These are phyloP conservation scores for Bembecia ichneumoniformis DNA, from an alignment of 2,888 invertebrate genomes.

Conservation along the genomic window DNA sequence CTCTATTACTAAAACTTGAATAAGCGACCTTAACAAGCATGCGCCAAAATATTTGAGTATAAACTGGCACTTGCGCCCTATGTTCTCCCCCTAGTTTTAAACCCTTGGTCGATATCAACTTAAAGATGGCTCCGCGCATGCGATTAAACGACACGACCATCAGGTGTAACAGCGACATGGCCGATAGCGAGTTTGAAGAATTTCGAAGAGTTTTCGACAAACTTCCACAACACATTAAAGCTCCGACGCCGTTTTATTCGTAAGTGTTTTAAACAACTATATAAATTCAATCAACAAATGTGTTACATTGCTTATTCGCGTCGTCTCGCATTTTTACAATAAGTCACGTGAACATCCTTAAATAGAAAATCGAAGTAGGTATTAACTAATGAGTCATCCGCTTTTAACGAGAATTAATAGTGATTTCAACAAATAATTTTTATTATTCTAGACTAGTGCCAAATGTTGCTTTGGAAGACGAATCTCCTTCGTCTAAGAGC, in stretches of 20 bases:
- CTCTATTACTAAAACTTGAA: background rate
- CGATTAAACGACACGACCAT: conserved; percentile 68
- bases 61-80: background rate
- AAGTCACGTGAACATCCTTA: conserved; percentile 1
- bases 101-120: conserved; percentile 45
- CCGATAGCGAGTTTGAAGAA: conserved; percentile 94
- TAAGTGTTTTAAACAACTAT: conserved; percentile 68
- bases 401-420: background rate
- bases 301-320: no score
- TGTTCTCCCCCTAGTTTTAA: conserved; percentile 12
- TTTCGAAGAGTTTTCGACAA: conserved; percentile 89
- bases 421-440: background rate
- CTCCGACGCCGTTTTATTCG: conserved; percentile 90
- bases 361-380: background rate
- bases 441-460: conserved; percentile 80
- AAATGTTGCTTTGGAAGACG: conserved; percentile 85
- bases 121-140: conserved; percentile 43
- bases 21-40: background rate
- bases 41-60: background rate
- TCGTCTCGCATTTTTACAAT: background rate
- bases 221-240: conserved; percentile 83
- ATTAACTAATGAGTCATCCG: background rate
- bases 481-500: conserved; percentile 85
- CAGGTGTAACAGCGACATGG: conserved; percentile 84
- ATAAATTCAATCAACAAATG: conserved; percentile 7